Conservation (phyloP, 2,797 vertebrate species). For the Enteromius thamalakanensis region DNA sequence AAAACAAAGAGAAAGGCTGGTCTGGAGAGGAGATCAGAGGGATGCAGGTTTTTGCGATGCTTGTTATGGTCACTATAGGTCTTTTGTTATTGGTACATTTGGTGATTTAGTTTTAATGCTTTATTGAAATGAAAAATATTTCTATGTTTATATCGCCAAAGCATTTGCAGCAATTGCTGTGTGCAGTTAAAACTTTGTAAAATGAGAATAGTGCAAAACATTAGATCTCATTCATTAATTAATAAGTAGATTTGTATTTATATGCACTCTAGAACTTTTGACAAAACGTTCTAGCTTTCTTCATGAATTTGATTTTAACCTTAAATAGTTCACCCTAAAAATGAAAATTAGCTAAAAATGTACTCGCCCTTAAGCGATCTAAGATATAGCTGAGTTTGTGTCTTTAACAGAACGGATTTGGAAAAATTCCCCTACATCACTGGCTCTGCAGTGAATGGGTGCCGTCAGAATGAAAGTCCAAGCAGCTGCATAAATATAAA, state of each 20-base stretch:
- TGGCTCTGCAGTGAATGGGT: background rate
- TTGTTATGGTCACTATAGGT: background rate
- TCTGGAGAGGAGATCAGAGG: background rate
- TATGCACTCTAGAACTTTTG: background rate
- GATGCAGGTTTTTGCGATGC: conserved; percentile 1
- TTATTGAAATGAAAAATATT: background rate
- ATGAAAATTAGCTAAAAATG: background rate
- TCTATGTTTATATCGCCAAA: background rate
- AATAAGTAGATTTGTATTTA: background rate
- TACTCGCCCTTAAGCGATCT: background rate
- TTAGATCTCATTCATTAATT: background rate
- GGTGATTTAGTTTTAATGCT: background rate
- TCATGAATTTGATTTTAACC: background rate
- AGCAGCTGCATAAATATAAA: background rate
- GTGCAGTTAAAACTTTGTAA: background rate
- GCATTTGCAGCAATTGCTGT: background rate
- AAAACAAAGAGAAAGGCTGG: conserved; percentile 12
- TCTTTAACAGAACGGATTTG: background rate
- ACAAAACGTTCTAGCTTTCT: background rate
- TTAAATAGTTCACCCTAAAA: background rate
- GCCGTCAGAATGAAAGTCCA: background rate
- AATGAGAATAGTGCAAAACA: background rate
- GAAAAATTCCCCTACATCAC: background rate
- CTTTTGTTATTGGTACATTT: conserved; percentile 1
- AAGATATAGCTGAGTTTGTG: background rate